Conservation (phyloP, 2,113 vertebrate genomes). For the Gallinago paraguaiae region DNA sequence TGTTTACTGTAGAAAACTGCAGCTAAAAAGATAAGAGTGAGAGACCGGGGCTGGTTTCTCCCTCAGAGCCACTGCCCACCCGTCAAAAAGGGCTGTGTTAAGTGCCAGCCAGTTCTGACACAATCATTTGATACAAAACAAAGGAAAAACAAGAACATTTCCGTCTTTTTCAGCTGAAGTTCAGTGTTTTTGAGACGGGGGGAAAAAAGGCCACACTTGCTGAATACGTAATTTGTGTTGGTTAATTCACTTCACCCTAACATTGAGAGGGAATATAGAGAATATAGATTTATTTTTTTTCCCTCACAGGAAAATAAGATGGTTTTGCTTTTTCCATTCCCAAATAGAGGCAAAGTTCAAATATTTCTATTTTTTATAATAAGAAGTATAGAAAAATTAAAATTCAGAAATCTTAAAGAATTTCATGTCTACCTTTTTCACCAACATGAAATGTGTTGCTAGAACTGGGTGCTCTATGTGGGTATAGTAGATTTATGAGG, state of each 20-base stretch:
- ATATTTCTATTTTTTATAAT: background rate
- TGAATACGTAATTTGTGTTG: background rate
- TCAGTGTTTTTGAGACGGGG: background rate
- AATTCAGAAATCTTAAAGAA: background rate
- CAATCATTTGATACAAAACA: background rate
- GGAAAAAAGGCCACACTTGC: fast-evolving
- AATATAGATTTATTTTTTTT: background rate
- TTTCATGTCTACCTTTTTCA: background rate
- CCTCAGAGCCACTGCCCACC: background rate
- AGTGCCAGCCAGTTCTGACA: background rate
- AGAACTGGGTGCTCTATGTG: background rate
- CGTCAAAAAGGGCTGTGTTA: background rate
- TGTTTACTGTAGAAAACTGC: background rate
- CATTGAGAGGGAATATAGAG: no score
- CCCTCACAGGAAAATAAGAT: background rate
- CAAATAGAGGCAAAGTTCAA: background rate
- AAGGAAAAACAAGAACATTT: background rate
- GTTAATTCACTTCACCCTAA: background rate
- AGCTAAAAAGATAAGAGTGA: background rate
- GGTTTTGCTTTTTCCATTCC: background rate
- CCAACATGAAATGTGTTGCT: background rate
- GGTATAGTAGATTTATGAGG: background rate
- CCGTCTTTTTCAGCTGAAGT: background rate
- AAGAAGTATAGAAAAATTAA: background rate
- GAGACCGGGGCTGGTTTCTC: background rate